Evolutionary conservation across 2,888 invertebrate genomes (phyloP).

Genomic region (Lepidocyrtinus sp.): DNA sequence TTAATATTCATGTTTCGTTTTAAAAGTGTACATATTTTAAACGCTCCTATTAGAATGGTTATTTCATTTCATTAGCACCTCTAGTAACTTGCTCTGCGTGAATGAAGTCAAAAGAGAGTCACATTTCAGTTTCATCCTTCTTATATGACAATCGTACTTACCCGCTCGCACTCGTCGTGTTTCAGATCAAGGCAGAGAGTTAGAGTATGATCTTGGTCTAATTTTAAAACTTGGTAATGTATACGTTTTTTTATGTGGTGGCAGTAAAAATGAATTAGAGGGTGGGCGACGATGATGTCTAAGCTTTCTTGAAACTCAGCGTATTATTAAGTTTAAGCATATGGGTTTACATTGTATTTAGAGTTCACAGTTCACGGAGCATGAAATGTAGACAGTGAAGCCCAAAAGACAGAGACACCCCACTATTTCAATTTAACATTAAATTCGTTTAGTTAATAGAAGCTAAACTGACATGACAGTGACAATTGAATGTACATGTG

Average conservation of each 20-base stretch:
- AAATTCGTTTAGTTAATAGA: neutral
- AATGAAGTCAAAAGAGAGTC: neutral
- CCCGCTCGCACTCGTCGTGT: too few species aligned
- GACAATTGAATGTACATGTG: constrained; percentile 26
- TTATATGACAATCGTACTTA: too few species aligned
- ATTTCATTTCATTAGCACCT: neutral
- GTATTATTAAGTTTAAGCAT: neutral
- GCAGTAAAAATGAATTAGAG: neutral
- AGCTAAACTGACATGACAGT: neutral
- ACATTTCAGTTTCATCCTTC: neutral
- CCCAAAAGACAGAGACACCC: too few species aligned
- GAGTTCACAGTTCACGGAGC: constrained; percentile 11
- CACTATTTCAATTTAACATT: neutral
- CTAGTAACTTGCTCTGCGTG: too few species aligned
- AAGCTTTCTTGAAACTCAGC: too few species aligned
- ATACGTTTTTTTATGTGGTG: neutral
- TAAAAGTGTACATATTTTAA: too few species aligned
- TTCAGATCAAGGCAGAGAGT: neutral
- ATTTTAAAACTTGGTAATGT: neutral
- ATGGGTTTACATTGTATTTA: neutral
- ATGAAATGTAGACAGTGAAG: neutral
- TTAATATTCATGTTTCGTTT: too few species aligned
- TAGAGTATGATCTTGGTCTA: neutral
- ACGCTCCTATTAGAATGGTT: neutral
- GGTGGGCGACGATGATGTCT: too few species aligned